Evolutionary conservation across 2,888 invertebrate genomes (phyloP).

Genomic region (Oxycera nigricornis): DNA sequence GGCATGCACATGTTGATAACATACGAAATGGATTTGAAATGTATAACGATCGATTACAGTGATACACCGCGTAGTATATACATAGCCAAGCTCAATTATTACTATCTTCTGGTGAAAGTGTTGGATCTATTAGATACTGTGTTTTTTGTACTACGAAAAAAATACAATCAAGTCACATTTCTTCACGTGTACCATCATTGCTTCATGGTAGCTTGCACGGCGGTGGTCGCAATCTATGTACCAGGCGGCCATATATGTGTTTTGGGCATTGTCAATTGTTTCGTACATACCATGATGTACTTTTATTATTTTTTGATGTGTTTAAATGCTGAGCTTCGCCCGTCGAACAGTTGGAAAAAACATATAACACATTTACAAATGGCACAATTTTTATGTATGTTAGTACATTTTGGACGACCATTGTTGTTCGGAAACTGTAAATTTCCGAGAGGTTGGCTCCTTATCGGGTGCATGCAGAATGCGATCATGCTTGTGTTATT

Average conservation of each 20-base stretch:
- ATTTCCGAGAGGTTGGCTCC: constrained; percentile 66
- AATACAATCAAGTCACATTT: constrained; percentile 71
- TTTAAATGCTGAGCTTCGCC: constrained; percentile 71
- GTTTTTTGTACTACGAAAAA: constrained; percentile 75
- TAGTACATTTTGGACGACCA: constrained; percentile 65
- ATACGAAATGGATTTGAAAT: not conserved
- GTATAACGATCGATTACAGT: constrained; percentile 30
- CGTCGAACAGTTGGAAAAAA: constrained; percentile 83
- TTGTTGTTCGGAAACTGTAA: constrained; percentile 66
- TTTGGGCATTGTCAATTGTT: constrained; percentile 73
- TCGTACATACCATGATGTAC: constrained; percentile 85
- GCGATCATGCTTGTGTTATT: constrained; percentile 72
- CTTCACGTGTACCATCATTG: constrained; percentile 76
- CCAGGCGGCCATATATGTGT: constrained; percentile 72
- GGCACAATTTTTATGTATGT: constrained; percentile 71
- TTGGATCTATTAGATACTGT: constrained; percentile 72
- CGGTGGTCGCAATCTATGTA: constrained; percentile 67
- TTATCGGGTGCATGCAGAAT: constrained; percentile 70
- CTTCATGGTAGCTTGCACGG: constrained; percentile 72
- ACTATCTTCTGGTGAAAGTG: constrained; percentile 68
- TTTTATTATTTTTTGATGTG: constrained; percentile 80
- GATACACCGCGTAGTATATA: not conserved
- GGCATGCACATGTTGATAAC: not conserved
- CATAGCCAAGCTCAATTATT: constrained; percentile 60
- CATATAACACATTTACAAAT: constrained; percentile 85